These are phyloP conservation scores for Cantharis lateralis DNA, from an alignment of 2,888 invertebrate genomes.

Conservation along the genomic window DNA sequence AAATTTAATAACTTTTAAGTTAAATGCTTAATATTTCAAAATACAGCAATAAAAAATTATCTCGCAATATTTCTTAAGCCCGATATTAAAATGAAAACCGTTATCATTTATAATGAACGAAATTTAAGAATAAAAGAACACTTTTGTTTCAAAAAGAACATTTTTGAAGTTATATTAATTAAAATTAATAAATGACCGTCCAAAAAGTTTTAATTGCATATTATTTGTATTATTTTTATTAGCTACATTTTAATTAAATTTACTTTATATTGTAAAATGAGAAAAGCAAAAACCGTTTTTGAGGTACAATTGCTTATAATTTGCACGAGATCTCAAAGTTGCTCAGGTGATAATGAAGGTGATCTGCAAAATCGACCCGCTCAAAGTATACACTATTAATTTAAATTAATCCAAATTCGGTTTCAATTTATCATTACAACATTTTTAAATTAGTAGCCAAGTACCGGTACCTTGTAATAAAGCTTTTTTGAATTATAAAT, in stretches of 20 bases:
- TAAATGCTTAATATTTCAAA: neutral
- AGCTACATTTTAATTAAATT: neutral
- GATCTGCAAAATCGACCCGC: neutral
- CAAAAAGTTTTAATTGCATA: neutral
- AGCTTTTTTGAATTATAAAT: neutral
- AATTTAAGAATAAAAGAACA: neutral
- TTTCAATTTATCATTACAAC: neutral
- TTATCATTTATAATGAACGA: neutral
- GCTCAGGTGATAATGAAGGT: neutral
- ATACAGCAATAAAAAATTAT: neutral
- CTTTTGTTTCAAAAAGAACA: neutral
- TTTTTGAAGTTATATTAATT: neutral
- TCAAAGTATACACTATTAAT: neutral
- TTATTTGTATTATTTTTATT: neutral
- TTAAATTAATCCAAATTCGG: neutral
- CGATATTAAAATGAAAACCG: neutral
- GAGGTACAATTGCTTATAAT: neutral
- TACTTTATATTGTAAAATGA: neutral
- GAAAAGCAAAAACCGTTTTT: neutral
- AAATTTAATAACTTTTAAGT: constrained; percentile 5
- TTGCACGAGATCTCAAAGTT: neutral
- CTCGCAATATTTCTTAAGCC: neutral
- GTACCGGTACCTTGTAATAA: neutral
- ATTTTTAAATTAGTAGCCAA: neutral
- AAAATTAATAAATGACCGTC: neutral